Conservation (phyloP, 2,888 invertebrate genomes). For the Cyclophora albipunctata region DNA sequence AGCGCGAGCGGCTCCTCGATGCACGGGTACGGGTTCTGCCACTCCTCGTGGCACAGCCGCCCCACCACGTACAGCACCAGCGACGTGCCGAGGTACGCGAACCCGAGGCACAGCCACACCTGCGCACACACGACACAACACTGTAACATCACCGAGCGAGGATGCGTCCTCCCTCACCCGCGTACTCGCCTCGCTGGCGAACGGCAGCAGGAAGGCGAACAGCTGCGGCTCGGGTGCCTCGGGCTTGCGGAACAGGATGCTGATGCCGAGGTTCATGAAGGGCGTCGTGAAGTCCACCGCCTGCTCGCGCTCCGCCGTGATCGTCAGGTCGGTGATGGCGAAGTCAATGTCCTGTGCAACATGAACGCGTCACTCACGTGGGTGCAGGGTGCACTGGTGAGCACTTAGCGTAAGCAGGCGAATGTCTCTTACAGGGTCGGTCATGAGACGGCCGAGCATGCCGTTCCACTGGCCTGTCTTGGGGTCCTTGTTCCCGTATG, state of each 20-base stretch:
- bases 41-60: slow-evolving; percentile 88
- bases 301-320: slow-evolving; percentile 90
- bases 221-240: slow-evolving; percentile 87
- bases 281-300: slow-evolving; percentile 97
- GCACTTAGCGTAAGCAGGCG: too few relatives aligned
- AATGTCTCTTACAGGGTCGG: slow-evolving; percentile 61
- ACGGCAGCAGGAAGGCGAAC: slow-evolving; percentile 93
- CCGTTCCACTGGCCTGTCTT: slow-evolving; percentile 79
- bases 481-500: slow-evolving; percentile 79
- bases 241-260: slow-evolving; percentile 91
- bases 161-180: background rate
- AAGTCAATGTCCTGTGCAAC: slow-evolving; percentile 84
- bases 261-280: slow-evolving; percentile 95
- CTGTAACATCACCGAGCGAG: background rate
- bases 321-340: slow-evolving; percentile 93
- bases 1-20: slow-evolving; percentile 86
- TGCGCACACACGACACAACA: slow-evolving; percentile 15
- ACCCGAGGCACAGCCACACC: slow-evolving; percentile 90
- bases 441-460: slow-evolving; percentile 81
- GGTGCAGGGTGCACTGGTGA: background rate
- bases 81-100: slow-evolving; percentile 88
- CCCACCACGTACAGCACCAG: slow-evolving; percentile 87
- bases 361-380: background rate
- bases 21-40: slow-evolving; percentile 92
- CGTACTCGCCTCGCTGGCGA: slow-evolving; percentile 78